These are phyloP conservation scores for Melopsittacus undulatus DNA, from an alignment of 2,797 vertebrate genomes.

Conservation along the genomic window DNA sequence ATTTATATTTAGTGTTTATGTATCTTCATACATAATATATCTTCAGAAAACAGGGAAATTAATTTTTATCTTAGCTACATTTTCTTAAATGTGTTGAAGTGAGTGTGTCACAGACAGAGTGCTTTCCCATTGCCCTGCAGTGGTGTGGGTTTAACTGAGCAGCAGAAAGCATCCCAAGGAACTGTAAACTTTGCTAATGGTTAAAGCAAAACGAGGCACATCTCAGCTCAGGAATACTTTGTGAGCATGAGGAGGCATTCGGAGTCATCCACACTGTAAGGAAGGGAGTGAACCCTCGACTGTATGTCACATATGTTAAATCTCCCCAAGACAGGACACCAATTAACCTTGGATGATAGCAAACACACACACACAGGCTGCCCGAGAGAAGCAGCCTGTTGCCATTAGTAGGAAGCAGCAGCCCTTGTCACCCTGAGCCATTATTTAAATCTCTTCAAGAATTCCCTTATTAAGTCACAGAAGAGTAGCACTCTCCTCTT, in stretches of 20 bases:
- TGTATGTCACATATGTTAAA: slow-evolving; percentile 32
- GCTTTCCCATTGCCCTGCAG: neutral
- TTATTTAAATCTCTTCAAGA: slow-evolving; percentile 53
- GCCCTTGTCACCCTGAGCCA: slow-evolving; percentile 33
- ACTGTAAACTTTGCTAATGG: neutral
- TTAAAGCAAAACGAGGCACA: neutral
- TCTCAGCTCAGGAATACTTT: neutral
- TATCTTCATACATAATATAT: neutral
- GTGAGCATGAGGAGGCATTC: neutral
- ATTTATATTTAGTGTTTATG: neutral
- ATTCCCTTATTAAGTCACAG: slow-evolving; percentile 15
- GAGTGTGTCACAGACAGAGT: neutral
- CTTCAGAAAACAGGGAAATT: neutral
- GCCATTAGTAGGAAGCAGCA: slow-evolving; percentile 43
- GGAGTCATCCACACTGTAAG: neutral
- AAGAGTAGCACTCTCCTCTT: neutral
- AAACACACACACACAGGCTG: slow-evolving; percentile 18
- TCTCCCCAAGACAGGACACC: slow-evolving; percentile 58
- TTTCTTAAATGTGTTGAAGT: neutral
- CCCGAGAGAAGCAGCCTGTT: slow-evolving; percentile 48
- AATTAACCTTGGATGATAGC: slow-evolving; percentile 64
- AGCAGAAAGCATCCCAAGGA: neutral
- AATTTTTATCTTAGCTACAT: neutral
- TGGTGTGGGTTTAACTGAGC: neutral
- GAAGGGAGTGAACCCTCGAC: neutral